Conservation (phyloP, 1,140 invertebrate genomes). For the Hermatobates lingyangjiaoensis region DNA sequence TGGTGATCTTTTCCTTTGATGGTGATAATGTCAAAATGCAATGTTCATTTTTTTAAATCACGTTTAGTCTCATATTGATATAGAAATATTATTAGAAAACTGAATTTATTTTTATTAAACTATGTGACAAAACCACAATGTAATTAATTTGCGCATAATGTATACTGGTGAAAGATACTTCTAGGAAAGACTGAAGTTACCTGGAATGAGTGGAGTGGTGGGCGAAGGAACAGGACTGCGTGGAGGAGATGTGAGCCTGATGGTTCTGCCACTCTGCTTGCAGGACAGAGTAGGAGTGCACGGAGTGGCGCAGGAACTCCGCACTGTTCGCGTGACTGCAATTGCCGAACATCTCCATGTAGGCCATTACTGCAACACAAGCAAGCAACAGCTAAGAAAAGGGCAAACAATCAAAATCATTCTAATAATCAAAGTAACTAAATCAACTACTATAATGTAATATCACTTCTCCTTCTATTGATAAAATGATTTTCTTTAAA, state of each 20-base stretch:
- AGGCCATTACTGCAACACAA: constrained; percentile 62
- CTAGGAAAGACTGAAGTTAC: too few species aligned
- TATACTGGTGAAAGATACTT: too few species aligned
- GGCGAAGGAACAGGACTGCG: constrained; percentile 36
- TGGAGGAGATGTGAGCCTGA: constrained; percentile 33
- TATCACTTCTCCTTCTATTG: neutral
- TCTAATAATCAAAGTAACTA: neutral
- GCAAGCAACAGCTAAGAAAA: constrained; percentile 2
- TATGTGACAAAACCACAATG: too few species aligned
- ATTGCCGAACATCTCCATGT: constrained; percentile 87
- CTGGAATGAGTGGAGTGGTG: too few species aligned
- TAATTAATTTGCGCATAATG: too few species aligned
- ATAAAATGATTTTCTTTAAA: too few species aligned
- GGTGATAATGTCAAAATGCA: too few species aligned
- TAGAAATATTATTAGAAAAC: too few species aligned
- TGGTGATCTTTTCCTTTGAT: too few species aligned
- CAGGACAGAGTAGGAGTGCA: constrained; percentile 57
- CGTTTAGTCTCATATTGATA: too few species aligned
- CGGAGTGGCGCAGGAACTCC: constrained; percentile 62
- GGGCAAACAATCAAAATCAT: neutral
- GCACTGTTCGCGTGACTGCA: constrained; percentile 53
- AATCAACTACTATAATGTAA: neutral
- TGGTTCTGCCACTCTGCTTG: constrained; percentile 42
- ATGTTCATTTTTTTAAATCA: too few species aligned
- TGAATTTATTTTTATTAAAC: too few species aligned